Conservation (phyloP, 2,888 invertebrate genomes). For the Lithosia quadra region DNA sequence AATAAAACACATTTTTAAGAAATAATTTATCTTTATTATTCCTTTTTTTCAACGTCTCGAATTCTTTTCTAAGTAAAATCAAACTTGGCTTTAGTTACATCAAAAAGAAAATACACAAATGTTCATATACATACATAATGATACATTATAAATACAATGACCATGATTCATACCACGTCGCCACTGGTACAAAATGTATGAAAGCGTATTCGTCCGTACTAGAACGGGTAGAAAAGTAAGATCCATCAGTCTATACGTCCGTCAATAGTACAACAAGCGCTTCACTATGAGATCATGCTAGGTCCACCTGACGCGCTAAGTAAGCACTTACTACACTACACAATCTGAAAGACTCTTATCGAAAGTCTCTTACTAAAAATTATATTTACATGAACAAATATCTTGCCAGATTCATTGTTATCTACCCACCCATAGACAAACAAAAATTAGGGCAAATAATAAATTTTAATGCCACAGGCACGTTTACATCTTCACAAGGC, state of each 20-base stretch:
- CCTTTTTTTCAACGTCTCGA: constrained; percentile 83
- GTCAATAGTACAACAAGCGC: constrained; percentile 60
- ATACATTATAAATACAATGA: constrained; percentile 78
- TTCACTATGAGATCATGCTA: constrained; percentile 70
- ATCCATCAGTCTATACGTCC: constrained; percentile 71
- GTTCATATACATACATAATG: constrained; percentile 74
- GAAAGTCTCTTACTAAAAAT: background rate
- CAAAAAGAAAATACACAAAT: constrained; percentile 84
- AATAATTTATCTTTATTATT: constrained; percentile 86
- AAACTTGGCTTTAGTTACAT: constrained; percentile 86
- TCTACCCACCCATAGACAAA: background rate
- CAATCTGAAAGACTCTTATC: constrained; percentile 1
- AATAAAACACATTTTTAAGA: constrained; percentile 84
- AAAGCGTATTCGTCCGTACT: constrained; percentile 55
- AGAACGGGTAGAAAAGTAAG: constrained; percentile 46
- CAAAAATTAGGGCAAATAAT: background rate
- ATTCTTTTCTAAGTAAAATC: constrained; percentile 85
- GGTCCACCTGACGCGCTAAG: constrained; percentile 11
- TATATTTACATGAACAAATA: background rate
- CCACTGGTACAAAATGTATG: constrained; percentile 63
- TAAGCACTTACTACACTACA: constrained; percentile 13
- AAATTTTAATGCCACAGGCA: background rate
- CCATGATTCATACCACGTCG: constrained; percentile 62
- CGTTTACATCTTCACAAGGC: background rate
- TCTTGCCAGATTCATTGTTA: background rate